Evolutionary conservation across 2,888 invertebrate species (phyloP).

Genomic region (Syrista parreyssii): DNA sequence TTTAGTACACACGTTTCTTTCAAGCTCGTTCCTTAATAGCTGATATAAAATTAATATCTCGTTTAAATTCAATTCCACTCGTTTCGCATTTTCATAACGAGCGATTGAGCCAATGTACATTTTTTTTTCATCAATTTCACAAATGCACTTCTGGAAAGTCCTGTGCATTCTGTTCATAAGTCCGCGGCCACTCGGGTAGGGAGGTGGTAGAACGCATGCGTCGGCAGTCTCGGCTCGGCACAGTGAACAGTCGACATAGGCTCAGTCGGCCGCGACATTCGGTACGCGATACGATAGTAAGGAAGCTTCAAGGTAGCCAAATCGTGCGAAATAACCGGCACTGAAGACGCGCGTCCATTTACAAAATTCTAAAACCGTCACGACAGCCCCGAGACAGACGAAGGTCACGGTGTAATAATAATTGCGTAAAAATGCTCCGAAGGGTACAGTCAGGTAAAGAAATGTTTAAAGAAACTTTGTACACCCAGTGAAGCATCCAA

Average conservation of each 20-base stretch:
- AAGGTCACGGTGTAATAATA: not conserved
- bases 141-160: not conserved
- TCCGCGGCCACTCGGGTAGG: not conserved
- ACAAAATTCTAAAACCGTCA: slow-evolving; percentile 8
- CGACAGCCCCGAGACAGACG: not conserved
- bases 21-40: not conserved
- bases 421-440: not conserved
- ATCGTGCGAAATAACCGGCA: slow-evolving; percentile 33
- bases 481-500: not conserved
- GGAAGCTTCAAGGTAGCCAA: not conserved
- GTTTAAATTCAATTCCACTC: not conserved
- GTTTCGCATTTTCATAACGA: not conserved
- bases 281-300: slow-evolving; percentile 60
- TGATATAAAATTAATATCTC: not conserved
- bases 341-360: slow-evolving; percentile 38
- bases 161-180: not conserved
- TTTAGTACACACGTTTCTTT: not conserved
- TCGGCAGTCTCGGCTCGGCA: not conserved
- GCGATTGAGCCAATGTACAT: not conserved
- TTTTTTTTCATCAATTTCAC: not conserved
- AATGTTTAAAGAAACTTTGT: not conserved
- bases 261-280: slow-evolving; percentile 66
- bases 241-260: slow-evolving; percentile 46
- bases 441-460: not conserved
- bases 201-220: not conserved